Evolutionary conservation across 2,113 vertebrate genomes (phyloP).

Genomic region (Eidolon helvum): DNA sequence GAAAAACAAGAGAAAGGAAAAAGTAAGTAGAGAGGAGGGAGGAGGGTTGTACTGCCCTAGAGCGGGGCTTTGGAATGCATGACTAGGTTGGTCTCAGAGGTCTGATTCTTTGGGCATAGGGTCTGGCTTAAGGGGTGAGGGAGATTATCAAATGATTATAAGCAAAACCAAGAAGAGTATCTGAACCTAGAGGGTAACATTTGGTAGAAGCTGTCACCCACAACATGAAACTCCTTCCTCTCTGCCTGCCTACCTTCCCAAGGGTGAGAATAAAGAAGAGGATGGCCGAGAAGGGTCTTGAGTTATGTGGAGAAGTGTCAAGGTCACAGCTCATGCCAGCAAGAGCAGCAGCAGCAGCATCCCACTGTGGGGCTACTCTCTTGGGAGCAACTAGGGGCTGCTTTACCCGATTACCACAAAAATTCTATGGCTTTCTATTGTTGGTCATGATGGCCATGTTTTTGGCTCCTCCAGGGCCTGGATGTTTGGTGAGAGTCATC

Average conservation of each 20-base stretch:
- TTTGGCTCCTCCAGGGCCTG: not conserved
- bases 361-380: not conserved
- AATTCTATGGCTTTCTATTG: not conserved
- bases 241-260: not conserved
- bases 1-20: not conserved
- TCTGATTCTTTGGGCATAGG: not conserved
- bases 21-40: not conserved
- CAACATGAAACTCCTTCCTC: not conserved
- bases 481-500: slow-evolving; percentile 42
- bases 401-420: not conserved
- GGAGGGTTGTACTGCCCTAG: not conserved
- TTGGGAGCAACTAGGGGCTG: not conserved
- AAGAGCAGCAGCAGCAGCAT: not conserved
- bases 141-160: not conserved
- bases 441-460: not conserved
- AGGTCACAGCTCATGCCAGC: not conserved
- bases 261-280: not conserved
- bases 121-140: not conserved
- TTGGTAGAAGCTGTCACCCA: not conserved
- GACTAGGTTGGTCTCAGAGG: not conserved
- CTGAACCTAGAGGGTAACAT: not conserved
- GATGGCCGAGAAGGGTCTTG: not conserved
- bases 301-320: not conserved
- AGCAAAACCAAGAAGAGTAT: not conserved
- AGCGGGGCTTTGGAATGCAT: not conserved